phyloP scores from a whole-genome alignment of 2,797 vertebrate genomes.

The Graptemys geographica region DNA sequence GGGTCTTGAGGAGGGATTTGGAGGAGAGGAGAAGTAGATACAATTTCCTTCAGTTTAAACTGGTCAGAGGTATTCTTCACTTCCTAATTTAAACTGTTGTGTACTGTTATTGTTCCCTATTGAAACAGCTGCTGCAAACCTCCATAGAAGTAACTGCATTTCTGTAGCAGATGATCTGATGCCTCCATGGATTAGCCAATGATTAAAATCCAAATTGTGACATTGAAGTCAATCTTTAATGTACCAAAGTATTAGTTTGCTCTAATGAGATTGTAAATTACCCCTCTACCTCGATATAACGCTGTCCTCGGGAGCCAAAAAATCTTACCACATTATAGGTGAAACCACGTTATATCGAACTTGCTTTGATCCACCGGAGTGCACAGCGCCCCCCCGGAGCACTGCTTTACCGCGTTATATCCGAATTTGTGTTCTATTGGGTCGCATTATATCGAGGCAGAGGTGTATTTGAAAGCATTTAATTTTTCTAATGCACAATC shows the following conservation, averaged over 20 bases:
- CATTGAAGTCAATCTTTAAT: background rate
- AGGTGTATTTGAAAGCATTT: background rate
- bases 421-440: too few species aligned
- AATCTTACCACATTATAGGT: too few species aligned
- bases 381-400: too few species aligned
- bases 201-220: background rate
- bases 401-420: too few species aligned
- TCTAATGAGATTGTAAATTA: background rate
- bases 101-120: accelerated
- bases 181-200: background rate
- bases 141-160: background rate
- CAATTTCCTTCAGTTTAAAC: background rate
- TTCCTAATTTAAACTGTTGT: background rate
- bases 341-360: too few species aligned
- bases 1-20: background rate
- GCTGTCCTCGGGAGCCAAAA: too few species aligned
- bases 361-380: too few species aligned
- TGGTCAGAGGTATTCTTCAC: background rate
- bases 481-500: slow-evolving; percentile 12
- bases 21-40: background rate
- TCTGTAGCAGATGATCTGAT: background rate
- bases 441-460: too few species aligned
- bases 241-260: background rate
- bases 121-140: background rate
- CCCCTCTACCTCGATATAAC: too few species aligned